These are phyloP conservation scores for Ptyas mucosa DNA, from an alignment of 2,113 vertebrate species.

Conservation along the genomic window DNA sequence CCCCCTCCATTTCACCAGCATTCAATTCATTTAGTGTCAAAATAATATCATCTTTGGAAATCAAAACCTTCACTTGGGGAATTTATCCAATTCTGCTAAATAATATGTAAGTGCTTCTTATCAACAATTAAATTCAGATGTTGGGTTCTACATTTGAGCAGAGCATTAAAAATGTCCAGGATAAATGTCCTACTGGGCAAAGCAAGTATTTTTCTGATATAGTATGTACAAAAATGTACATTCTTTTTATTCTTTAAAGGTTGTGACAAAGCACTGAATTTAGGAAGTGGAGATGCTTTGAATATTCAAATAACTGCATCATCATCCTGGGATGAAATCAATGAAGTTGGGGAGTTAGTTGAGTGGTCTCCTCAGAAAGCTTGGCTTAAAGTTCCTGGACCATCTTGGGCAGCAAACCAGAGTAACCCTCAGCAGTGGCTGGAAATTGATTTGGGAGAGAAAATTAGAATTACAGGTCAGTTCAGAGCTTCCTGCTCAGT, in stretches of 20 bases:
- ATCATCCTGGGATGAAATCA: conserved; percentile 69
- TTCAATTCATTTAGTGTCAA: neutral
- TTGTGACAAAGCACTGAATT: conserved; percentile 70
- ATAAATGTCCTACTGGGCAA: neutral
- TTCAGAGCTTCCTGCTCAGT: neutral
- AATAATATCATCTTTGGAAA: neutral
- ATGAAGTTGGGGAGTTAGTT: conserved; percentile 54
- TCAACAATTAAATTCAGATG: neutral
- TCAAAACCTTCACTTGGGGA: neutral
- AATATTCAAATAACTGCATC: conserved; percentile 67
- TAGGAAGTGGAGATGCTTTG: conserved; percentile 59
- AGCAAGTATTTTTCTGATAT: neutral
- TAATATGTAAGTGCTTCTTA: neutral
- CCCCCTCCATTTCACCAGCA: neutral
- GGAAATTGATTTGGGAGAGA: conserved; percentile 81
- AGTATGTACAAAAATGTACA: neutral
- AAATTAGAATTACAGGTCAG: conserved; percentile 80
- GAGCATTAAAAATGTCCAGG: neutral
- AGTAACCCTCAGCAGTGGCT: conserved; percentile 69
- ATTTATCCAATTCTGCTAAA: neutral
- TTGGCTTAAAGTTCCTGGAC: conserved; percentile 58
- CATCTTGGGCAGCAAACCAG: conserved; percentile 69
- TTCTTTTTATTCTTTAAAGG: conserved; percentile 52
- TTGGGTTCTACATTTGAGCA: neutral
- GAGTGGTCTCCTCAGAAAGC: conserved; percentile 68